These are phyloP conservation scores for Amiota mariae DNA, from an alignment of 2,888 invertebrate genomes.

Conservation along the genomic window DNA sequence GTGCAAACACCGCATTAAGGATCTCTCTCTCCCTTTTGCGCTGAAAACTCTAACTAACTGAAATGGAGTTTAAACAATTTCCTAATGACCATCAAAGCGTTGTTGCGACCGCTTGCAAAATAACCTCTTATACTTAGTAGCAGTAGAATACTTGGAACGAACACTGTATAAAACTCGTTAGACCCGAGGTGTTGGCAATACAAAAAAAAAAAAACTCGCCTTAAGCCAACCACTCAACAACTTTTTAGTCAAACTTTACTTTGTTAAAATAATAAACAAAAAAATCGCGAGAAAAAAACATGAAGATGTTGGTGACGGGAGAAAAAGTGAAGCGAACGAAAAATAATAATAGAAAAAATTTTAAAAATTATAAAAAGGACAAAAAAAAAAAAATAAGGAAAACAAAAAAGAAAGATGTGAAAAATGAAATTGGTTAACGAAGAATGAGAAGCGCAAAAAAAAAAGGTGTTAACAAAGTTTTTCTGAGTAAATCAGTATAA, in stretches of 20 bases:
- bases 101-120: neutral
- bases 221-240: constrained; percentile 19
- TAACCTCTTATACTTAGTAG: neutral
- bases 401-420: constrained; percentile 4
- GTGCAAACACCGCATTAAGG: constrained; percentile 12
- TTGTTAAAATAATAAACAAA: constrained; percentile 19
- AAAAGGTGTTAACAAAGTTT: constrained; percentile 26
- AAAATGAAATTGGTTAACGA: neutral
- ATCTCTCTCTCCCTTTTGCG: too few relatives aligned
- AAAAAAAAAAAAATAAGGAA: neutral
- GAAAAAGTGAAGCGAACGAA: neutral
- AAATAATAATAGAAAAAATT: neutral
- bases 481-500: constrained; percentile 19
- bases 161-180: neutral
- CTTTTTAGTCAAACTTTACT: constrained; percentile 22
- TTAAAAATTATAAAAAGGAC: neutral
- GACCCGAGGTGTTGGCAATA: constrained; percentile 1
- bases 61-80: constrained; percentile 18
- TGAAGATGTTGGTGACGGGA: neutral
- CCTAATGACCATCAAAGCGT: constrained; percentile 17
- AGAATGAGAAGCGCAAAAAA: constrained; percentile 5
- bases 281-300: neutral
- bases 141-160: neutral
- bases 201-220: neutral
- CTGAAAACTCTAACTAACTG: constrained; percentile 5